Evolutionary conservation across 2,888 invertebrate species (phyloP).

Genomic region (Drosophila sordidula): DNA sequence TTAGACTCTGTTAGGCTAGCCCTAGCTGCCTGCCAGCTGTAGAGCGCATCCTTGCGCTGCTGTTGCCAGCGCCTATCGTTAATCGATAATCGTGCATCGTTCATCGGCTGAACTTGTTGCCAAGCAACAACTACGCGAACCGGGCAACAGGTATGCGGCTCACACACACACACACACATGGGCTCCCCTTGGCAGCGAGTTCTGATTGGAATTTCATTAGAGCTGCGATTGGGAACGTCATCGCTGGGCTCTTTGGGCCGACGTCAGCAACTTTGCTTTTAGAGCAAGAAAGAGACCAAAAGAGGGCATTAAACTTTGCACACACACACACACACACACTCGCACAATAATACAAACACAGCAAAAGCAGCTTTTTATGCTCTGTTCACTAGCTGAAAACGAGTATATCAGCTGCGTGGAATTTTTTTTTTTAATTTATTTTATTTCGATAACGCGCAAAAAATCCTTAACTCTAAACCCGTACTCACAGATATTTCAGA

Average conservation of each 20-base stretch:
- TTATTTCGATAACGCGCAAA: no score
- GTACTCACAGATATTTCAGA: no score
- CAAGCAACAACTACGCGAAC: conserved; percentile 17
- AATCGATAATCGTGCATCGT: conserved; percentile 27
- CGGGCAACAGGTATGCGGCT: conserved; percentile 50
- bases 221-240: conserved; percentile 22
- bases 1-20: conserved; percentile 33
- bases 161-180: not conserved
- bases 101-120: conserved; percentile 61
- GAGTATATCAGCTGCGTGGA: not conserved
- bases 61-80: not conserved
- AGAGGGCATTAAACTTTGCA: conserved; percentile 80
- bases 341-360: conserved; percentile 34
- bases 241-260: conserved; percentile 27
- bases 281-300: conserved; percentile 35
- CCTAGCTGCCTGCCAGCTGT: conserved; percentile 36
- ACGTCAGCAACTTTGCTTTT: conserved; percentile 18
- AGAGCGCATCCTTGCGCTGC: conserved; percentile 36
- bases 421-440: no score
- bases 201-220: conserved; percentile 64
- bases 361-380: conserved; percentile 44
- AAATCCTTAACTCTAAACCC: no score
- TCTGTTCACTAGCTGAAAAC: not conserved
- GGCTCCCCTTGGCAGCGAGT: conserved; percentile 10
- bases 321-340: conserved; percentile 1